Base-by-base conservation (phyloP, 2,888 invertebrate species). In the Cheilosia urbana region DNA sequence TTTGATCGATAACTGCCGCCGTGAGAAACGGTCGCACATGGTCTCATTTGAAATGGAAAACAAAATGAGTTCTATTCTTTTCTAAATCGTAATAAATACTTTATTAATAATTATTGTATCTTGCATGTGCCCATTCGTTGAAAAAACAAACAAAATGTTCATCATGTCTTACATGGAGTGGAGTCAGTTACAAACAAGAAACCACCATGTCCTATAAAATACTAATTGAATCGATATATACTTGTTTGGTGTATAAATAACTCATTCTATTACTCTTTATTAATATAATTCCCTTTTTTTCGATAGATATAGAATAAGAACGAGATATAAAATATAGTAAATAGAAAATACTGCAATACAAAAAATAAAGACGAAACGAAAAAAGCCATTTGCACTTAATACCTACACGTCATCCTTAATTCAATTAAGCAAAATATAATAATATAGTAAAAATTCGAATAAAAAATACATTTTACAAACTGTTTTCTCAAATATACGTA, bases 81-180 rank as follows among this genome's bases (percentile, higher is more conserved):
- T 47, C 47, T 47, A 19, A 47, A 47, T 79, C 27, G 73, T 84
- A 75, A 79, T 84, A 84, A 84, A 84, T 79, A 84, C 55, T 84
- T 84, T 84, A 84, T 84, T 84, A 57, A 78, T 78, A 79, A 79
- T 84, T 75, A 75, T 84, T 84, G 79, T 83, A 42, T 84, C 65
- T 79, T 84, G 60, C 53, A 69, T 63, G 69, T 63, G 68, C 53
- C 49, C 51, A 84, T 75, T 79, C 65, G 79, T 66, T 79, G 68
- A n/a, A 76, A 71, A 62, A 80, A 75, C 55, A 68, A 82, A 76
- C 76, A 71, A 82, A 55, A 60, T 60, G 47, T 66, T 34, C 55
- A 68, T 51, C 72, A 60, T 45, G 62, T 66, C 60, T 30, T 58
- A 60, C 9, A n/a, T n/a, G 42, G 42, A 68, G 9, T 47, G 47